These are phyloP conservation scores for Danionella cerebrum DNA, from an alignment of 2,113 vertebrate species.

Conservation along the genomic window DNA sequence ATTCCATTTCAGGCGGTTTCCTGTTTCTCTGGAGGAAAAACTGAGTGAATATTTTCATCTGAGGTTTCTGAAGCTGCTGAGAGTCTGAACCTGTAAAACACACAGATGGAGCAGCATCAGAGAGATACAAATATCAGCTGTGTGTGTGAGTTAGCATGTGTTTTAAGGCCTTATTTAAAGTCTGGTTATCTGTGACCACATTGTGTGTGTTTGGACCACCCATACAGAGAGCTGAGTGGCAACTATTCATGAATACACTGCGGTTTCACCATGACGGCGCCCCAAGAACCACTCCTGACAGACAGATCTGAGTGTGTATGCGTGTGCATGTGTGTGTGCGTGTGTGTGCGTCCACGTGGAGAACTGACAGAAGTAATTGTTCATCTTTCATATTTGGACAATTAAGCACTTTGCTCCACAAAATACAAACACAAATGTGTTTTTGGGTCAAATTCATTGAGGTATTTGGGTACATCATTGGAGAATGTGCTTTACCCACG, in stretches of 20 bases:
- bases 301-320: conserved; percentile 44
- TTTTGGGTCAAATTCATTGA: too few relatives aligned
- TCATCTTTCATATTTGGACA: not conserved
- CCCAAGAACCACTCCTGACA: conserved; percentile 62
- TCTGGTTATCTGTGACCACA: conserved; percentile 23
- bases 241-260: conserved; percentile 63
- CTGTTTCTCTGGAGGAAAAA: conserved; percentile 37
- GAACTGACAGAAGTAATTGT: conserved; percentile 6
- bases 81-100: conserved; percentile 18
- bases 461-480: too few relatives aligned
- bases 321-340: conserved; percentile 23
- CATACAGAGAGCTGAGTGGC: conserved; percentile 60
- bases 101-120: conserved; percentile 12
- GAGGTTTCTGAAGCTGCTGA: conserved; percentile 51
- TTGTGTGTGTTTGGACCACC: conserved; percentile 57
- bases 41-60: conserved; percentile 38
- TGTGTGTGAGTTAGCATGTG: not conserved
- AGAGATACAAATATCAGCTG: conserved; percentile 19
- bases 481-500: too few relatives aligned
- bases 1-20: conserved; percentile 38
- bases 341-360: conserved; percentile 1
- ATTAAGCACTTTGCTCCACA: too few relatives aligned
- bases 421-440: too few relatives aligned
- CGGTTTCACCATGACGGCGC: conserved; percentile 62
- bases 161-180: not conserved